Evolutionary conservation across 2,888 invertebrate species (phyloP).

Genomic region (Dryobotodes eremita): DNA sequence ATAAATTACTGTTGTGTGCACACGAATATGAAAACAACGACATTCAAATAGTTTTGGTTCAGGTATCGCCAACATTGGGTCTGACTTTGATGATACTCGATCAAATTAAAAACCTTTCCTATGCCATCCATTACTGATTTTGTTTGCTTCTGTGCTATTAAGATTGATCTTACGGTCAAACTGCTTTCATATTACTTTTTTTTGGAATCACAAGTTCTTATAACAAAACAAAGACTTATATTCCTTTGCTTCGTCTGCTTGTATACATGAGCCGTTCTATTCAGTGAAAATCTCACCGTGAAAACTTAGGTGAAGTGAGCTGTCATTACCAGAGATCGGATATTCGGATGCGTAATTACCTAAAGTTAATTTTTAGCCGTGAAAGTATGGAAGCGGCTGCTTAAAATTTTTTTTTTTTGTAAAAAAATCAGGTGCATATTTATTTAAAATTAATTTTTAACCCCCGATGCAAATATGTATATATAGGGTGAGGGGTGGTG

Average conservation of each 20-base stretch:
- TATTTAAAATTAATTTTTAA: no score
- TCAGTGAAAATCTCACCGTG: not conserved
- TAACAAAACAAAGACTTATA: not conserved
- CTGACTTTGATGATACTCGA: not conserved
- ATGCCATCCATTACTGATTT: not conserved
- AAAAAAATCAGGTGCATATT: no score
- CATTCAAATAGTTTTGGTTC: not conserved
- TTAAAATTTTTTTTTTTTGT: no score
- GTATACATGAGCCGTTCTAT: not conserved
- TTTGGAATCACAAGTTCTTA: not conserved
- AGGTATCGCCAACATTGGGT: not conserved
- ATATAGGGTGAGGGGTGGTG: no score
- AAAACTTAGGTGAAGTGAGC: no score
- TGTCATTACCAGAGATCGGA: no score
- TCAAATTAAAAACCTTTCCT: conserved; percentile 1
- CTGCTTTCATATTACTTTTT: not conserved
- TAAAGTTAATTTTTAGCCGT: no score
- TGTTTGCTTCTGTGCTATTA: conserved; percentile 5
- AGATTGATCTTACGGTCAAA: not conserved
- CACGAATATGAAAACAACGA: conserved; percentile 9
- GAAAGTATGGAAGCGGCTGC: no score
- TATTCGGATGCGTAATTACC: no score
- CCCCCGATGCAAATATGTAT: no score
- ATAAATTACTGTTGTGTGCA: not conserved
- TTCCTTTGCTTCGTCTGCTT: not conserved